phyloP scores from a whole-genome alignment of 2,888 invertebrate species.

The Macropis europaea region DNA sequence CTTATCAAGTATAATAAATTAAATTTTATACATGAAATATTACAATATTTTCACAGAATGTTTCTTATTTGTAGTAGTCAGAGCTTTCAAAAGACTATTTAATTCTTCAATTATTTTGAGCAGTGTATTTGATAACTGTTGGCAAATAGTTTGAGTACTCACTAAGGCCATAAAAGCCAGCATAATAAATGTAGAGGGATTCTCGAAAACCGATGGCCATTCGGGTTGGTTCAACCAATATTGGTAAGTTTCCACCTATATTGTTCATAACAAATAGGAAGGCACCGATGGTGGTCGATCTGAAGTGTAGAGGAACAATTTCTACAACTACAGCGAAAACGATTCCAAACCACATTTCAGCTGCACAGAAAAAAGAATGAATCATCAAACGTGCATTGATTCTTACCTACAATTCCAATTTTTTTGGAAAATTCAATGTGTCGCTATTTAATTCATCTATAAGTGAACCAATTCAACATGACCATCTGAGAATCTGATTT shows the following conservation, averaged over 20 bases:
- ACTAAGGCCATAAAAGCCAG: constrained; percentile 93
- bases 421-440: too few relatives aligned
- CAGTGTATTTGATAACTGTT: neutral
- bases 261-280: constrained; percentile 97
- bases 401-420: too few relatives aligned
- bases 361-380: constrained; percentile 79
- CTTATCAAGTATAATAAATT: too few relatives aligned
- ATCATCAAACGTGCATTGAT: neutral
- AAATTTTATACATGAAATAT: too few relatives aligned
- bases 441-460: too few relatives aligned
- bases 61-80: neutral
- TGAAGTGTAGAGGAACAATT: constrained; percentile 89
- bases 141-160: constrained; percentile 77
- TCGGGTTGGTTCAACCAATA: constrained; percentile 92
- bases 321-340: constrained; percentile 94
- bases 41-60: too few relatives aligned
- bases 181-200: constrained; percentile 93
- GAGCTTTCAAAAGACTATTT: too few relatives aligned
- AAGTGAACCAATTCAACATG: too few relatives aligned
- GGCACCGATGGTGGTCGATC: constrained; percentile 92
- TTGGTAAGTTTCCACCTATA: constrained; percentile 93
- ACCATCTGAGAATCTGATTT: too few relatives aligned
- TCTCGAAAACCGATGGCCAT: constrained; percentile 91
- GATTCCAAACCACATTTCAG: constrained; percentile 97
- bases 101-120: neutral